Evolutionary conservation across 2,113 vertebrate species (phyloP).

Genomic region (Nymphicus hollandicus): DNA sequence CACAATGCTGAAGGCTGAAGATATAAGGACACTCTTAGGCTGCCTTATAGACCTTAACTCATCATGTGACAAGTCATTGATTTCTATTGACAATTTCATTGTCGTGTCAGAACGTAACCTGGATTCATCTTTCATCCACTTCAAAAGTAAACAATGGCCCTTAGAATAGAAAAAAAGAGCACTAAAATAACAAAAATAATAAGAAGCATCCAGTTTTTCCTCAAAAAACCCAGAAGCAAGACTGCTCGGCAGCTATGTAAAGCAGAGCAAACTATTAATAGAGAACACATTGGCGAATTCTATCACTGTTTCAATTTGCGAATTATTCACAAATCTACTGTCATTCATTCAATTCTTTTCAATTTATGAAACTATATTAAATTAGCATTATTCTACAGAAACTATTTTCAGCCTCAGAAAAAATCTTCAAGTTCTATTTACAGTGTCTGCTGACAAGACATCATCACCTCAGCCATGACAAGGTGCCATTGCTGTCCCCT

Average conservation of each 20-base stretch:
- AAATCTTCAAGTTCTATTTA: background rate
- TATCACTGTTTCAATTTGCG: slow-evolving; percentile 19
- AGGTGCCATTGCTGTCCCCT: background rate
- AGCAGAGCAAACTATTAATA: slow-evolving; percentile 31
- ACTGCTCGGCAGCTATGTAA: background rate
- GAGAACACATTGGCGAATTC: background rate
- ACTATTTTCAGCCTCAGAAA: background rate
- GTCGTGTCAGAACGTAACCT: slow-evolving; percentile 63
- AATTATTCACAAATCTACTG: slow-evolving; percentile 36
- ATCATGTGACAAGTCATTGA: slow-evolving; percentile 68
- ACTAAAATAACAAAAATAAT: background rate
- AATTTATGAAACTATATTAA: slow-evolving; percentile 14
- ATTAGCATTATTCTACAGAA: slow-evolving; percentile 6
- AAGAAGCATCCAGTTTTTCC: slow-evolving; percentile 1
- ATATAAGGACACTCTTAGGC: slow-evolving; percentile 41
- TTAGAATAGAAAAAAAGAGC: background rate
- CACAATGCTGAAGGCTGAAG: slow-evolving; percentile 49
- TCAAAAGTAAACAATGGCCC: slow-evolving; percentile 69
- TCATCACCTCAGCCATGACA: background rate
- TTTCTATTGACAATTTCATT: slow-evolving; percentile 76
- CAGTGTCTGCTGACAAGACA: background rate
- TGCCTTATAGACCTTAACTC: slow-evolving; percentile 63
- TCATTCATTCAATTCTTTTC: slow-evolving; percentile 9
- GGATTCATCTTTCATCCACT: slow-evolving; percentile 65
- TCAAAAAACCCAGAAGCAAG: slow-evolving; percentile 30